phyloP scores from a whole-genome alignment of 2,113 vertebrate genomes.

The Indicator maculatus region DNA sequence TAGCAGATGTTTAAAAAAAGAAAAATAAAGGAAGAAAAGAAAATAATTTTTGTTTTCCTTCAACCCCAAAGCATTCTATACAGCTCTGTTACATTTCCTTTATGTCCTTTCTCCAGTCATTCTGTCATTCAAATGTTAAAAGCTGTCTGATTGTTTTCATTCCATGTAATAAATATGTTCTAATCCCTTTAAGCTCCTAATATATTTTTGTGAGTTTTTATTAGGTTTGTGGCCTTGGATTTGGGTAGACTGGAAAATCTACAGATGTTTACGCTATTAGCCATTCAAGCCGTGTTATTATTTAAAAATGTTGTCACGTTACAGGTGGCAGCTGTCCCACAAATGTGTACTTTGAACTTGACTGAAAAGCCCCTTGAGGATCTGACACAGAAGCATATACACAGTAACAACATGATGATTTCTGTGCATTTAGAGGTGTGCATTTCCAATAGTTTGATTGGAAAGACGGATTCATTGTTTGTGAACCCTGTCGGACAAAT shows the following conservation, averaged over 20 bases:
- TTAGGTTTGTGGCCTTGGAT: not conserved
- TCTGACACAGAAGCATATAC: not conserved
- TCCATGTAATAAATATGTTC: not conserved
- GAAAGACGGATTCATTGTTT: not conserved
- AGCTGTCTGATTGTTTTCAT: constrained; percentile 4
- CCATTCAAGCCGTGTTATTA: not conserved
- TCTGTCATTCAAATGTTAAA: not conserved
- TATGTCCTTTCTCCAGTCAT: not conserved
- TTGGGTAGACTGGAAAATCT: not conserved
- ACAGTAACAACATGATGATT: not conserved
- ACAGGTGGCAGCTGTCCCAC: too few relatives aligned
- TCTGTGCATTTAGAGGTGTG: not conserved
- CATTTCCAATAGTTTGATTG: not conserved
- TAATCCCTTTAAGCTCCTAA: not conserved
- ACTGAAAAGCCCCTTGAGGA: constrained; percentile 5
- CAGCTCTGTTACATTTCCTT: not conserved
- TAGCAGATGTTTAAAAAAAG: constrained; percentile 1
- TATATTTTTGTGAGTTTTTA: not conserved
- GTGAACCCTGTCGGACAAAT: not conserved
- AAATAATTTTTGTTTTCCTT: constrained; percentile 6
- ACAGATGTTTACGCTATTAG: not conserved
- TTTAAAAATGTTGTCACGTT: not conserved
- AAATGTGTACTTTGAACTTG: constrained; percentile 33
- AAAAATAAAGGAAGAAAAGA: not conserved
- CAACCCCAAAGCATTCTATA: not conserved